phyloP scores from a whole-genome alignment of 2,113 vertebrate genomes.

The Neolamprologus falcicula region DNA sequence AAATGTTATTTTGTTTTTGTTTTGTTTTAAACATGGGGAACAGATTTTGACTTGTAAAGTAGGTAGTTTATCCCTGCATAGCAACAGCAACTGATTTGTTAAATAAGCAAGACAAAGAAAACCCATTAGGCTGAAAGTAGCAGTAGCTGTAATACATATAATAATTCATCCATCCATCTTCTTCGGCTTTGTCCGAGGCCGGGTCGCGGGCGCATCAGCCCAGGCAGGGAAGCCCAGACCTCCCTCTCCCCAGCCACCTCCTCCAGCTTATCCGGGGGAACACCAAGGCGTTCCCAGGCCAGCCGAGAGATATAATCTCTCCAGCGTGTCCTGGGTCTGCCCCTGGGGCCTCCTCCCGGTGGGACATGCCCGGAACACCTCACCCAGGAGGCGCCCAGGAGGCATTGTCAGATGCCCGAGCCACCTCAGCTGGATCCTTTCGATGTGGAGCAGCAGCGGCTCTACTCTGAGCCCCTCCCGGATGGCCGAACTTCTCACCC shows the following conservation, averaged over 20 bases:
- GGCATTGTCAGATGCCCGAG: rapidly evolving
- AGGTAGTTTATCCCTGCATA: neutral
- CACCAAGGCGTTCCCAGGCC: neutral
- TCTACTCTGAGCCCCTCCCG: neutral
- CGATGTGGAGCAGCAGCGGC: rapidly evolving
- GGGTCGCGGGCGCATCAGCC: rapidly evolving
- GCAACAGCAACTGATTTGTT: neutral
- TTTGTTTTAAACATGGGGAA: neutral
- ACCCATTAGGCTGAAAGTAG: neutral
- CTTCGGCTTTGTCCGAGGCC: neutral
- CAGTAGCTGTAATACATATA: neutral
- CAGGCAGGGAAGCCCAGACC: neutral
- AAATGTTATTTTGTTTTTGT: neutral
- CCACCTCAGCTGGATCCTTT: neutral
- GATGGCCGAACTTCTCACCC: neutral
- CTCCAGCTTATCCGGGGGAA: rapidly evolving
- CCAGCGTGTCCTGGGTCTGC: neutral
- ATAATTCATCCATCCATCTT: neutral
- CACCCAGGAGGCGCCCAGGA: neutral
- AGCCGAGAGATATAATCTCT: neutral
- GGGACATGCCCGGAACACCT: rapidly evolving
- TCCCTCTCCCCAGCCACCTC: neutral
- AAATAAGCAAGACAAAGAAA: neutral
- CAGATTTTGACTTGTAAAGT: neutral
- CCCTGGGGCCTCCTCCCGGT: neutral